Conservation (phyloP, 2,113 vertebrate genomes). For the Lagopus muta region DNA sequence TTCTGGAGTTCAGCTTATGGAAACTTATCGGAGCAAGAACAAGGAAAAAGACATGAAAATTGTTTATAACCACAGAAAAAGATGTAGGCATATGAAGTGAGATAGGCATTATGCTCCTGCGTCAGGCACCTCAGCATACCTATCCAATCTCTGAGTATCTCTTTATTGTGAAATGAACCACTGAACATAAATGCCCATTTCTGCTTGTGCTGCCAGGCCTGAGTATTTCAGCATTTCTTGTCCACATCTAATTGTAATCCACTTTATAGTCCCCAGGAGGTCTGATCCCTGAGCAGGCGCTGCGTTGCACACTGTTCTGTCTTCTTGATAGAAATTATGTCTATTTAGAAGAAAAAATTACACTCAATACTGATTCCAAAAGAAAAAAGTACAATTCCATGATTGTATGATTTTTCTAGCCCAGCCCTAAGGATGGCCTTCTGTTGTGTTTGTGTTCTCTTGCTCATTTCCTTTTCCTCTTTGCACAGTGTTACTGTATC, state of each 20-base stretch:
- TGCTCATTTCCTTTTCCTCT: neutral
- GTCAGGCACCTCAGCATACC: neutral
- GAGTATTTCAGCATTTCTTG: neutral
- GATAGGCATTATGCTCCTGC: rapidly evolving
- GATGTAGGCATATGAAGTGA: neutral
- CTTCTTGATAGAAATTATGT: neutral
- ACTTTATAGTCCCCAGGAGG: neutral
- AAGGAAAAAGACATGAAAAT: neutral
- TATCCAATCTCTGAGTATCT: neutral
- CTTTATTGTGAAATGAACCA: too few relatives aligned
- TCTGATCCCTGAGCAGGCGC: neutral
- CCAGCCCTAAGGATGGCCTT: neutral
- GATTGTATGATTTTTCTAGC: neutral
- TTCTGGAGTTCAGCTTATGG: neutral
- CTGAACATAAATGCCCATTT: neutral
- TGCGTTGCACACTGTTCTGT: neutral
- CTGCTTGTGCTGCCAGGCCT: neutral
- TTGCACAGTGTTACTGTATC: neutral
- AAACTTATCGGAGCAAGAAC: neutral
- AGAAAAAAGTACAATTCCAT: neutral
- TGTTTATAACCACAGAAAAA: neutral
- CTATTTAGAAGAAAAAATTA: neutral
- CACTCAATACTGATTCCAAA: neutral
- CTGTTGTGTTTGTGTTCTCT: neutral
- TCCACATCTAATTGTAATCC: neutral